Conservation (phyloP, 2,113 vertebrate genomes). For the Grantiella picta region DNA sequence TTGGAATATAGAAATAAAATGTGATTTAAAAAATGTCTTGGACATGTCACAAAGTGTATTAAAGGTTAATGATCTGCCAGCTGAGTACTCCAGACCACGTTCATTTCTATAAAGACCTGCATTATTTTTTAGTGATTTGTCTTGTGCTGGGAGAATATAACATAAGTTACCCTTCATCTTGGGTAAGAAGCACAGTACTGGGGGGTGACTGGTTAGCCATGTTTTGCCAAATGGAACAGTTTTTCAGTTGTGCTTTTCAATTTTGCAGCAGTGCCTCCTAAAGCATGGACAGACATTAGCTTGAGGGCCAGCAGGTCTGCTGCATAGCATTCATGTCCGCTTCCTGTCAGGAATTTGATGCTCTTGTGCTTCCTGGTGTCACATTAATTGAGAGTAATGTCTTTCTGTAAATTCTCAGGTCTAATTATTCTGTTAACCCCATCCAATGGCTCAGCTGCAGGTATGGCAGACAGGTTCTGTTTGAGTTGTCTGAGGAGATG, state of each 20-base stretch:
- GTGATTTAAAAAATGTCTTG: background rate
- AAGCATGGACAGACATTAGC: background rate
- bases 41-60: background rate
- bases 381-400: background rate
- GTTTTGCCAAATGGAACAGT: background rate
- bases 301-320: background rate
- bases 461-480: background rate
- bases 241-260: background rate
- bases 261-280: background rate
- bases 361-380: background rate
- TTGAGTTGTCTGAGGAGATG: background rate
- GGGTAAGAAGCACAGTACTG: background rate
- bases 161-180: background rate
- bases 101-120: background rate
- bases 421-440: background rate
- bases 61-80: background rate
- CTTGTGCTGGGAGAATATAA: background rate
- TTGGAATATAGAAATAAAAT: background rate
- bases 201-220: fast-evolving
- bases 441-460: background rate
- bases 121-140: background rate
- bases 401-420: background rate
- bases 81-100: background rate
- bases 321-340: fast-evolving
- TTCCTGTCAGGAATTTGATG: background rate